Evolutionary conservation across 1,140 invertebrate species (phyloP), one percentile per base, ranked within the genome.

Genomic region (Euura saliciscinereae): DNA sequence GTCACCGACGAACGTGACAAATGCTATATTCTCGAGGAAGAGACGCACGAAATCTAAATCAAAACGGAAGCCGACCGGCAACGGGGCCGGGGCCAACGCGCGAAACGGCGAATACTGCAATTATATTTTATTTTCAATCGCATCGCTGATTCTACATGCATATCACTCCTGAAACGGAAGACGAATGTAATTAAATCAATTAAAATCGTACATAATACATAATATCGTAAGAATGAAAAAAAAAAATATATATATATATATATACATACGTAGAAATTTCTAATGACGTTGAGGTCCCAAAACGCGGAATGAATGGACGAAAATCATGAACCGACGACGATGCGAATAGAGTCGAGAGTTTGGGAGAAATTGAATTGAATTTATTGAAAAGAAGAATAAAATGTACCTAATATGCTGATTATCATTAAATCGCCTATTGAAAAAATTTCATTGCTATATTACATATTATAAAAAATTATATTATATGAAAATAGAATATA

Each of bases 1-100:
- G 67, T 90, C 90, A 66, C 91, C 91, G 7, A 91, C 89, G 3
- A 91, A 92, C 83, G 86, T 87, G 43, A 88, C 87, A 0, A 91
- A 89, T 70, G 90, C 90, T 4, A 85, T 89, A 64, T 90, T 87
- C 79, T 83, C 84, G 65, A 80, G 80, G 2, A 86, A 84, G 71
- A 80, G 86, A 69, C 83, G 82, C 45, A 78, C 78, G 74, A 86
- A 86, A 81, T 80, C 84, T 66, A 86, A 86, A 74, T 73, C 79
- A 13, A 85, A 85, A 69, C 79, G 80, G 70, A 86, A 85, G 78
- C 79, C 79, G 76, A 80, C 82, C 44, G 78, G 77, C 10, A 84
- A 82, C 78, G 81, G 78, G 70, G 78, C 80, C 74, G 80, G 78
- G 51, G 75, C 78, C 74, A 74, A 75, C 51, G 71, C 71, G 69